phyloP scores from a whole-genome alignment of 2,797 vertebrate species.

The Syncerus caffer region DNA sequence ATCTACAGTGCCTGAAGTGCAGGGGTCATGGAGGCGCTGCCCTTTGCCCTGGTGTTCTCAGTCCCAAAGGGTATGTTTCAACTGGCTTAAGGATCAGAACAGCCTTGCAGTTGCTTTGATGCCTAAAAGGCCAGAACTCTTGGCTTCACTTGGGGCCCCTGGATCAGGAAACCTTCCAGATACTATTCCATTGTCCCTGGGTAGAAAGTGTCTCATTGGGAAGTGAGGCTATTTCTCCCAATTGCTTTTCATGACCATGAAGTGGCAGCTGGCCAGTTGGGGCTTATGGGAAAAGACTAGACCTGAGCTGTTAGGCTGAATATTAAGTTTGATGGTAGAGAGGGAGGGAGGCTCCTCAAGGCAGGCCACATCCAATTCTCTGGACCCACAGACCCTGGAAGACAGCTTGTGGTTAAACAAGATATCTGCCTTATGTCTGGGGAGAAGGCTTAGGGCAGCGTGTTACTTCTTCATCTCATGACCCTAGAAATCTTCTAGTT shows the following conservation, averaged over 20 bases:
- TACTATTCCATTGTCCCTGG: background rate
- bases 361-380: background rate
- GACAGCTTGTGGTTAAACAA: background rate
- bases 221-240: background rate
- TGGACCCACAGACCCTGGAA: background rate
- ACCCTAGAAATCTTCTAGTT: background rate
- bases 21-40: accelerated
- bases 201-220: background rate
- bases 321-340: background rate
- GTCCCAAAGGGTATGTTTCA: background rate
- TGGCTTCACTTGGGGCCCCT: background rate
- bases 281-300: background rate
- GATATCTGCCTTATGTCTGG: background rate
- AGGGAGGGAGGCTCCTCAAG: background rate
- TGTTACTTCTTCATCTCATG: background rate
- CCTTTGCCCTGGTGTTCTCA: background rate
- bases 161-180: background rate
- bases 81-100: background rate
- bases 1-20: background rate
- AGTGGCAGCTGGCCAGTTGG: background rate
- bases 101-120: background rate
- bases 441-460: background rate
- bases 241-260: background rate
- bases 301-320: background rate
- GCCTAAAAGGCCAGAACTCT: background rate